These are phyloP conservation scores for Amphiprion percula DNA, from an alignment of 2,113 vertebrate species.

Conservation along the genomic window DNA sequence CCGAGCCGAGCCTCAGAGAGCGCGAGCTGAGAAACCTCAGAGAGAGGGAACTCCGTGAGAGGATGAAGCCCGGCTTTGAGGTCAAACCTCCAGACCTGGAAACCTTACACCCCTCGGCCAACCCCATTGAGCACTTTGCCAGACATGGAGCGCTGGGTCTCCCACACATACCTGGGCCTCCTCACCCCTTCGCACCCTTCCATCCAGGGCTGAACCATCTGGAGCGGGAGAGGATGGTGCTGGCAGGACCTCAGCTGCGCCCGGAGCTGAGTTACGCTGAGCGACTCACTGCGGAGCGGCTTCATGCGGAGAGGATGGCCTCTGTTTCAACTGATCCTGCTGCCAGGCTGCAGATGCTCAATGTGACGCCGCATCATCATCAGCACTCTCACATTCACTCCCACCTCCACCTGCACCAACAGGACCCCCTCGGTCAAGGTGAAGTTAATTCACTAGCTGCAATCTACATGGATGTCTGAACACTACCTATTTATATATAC, in stretches of 20 bases:
- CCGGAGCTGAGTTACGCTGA: conserved; percentile 97
- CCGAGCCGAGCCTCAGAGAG: conserved; percentile 93
- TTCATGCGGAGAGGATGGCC: conserved; percentile 97
- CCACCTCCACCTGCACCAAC: conserved; percentile 98
- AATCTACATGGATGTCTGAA: not conserved
- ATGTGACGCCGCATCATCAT: conserved; percentile 98
- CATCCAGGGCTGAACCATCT: conserved; percentile 93
- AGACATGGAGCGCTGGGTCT: conserved; percentile 93
- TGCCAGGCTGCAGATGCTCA: conserved; percentile 97
- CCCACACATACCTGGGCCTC: conserved; percentile 92
- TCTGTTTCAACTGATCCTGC: conserved; percentile 93
- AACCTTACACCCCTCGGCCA: conserved; percentile 91
- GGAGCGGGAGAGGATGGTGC: conserved; percentile 92
- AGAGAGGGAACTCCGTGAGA: conserved; percentile 93
- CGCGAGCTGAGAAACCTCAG: conserved; percentile 94
- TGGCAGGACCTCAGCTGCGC: conserved; percentile 91
- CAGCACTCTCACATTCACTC: conserved; percentile 99
- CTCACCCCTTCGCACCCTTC: conserved; percentile 93
- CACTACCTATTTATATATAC: too few species aligned
- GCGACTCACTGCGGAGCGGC: conserved; percentile 94
- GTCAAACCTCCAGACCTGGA: conserved; percentile 96
- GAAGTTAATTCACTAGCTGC: conserved; percentile 22
- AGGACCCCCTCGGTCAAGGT: conserved; percentile 98
- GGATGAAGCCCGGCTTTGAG: conserved; percentile 99
- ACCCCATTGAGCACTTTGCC: conserved; percentile 98